Evolutionary conservation across 2,888 invertebrate genomes (phyloP).

Genomic region (Stenurella melanura): DNA sequence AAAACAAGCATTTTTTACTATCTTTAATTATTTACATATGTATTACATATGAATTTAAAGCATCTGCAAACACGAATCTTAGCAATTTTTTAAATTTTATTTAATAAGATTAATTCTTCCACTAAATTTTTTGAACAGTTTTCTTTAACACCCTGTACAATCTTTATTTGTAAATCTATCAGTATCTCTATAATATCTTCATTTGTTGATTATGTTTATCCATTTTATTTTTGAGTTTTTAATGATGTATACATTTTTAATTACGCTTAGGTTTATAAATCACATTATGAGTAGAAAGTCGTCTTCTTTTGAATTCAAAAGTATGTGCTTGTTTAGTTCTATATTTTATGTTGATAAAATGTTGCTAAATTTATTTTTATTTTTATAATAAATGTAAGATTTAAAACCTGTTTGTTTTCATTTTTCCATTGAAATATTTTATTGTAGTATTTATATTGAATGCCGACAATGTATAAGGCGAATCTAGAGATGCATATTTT

Average conservation of each 20-base stretch:
- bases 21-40: too few relatives aligned
- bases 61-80: too few relatives aligned
- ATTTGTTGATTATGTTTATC: neutral
- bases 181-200: neutral
- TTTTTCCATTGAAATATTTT: neutral
- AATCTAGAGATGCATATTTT: too few relatives aligned
- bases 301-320: neutral
- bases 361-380: neutral
- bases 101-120: too few relatives aligned
- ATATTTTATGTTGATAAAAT: neutral
- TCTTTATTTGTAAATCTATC: slow-evolving; percentile 7
- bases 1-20: too few relatives aligned
- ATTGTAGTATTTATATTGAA: too few relatives aligned
- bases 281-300: neutral
- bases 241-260: neutral
- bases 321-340: neutral
- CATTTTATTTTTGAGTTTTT: neutral
- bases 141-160: too few relatives aligned
- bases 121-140: too few relatives aligned
- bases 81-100: too few relatives aligned
- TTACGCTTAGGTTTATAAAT: neutral
- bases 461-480: too few relatives aligned
- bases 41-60: too few relatives aligned
- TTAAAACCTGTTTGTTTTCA: neutral
- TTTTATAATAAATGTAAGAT: slow-evolving; percentile 7